Percentiles rank a stretch among this genome's conserved stretches.
Conservation (phyloP, 1,140 invertebrate species). For the Drosophila ambigua region DNA sequence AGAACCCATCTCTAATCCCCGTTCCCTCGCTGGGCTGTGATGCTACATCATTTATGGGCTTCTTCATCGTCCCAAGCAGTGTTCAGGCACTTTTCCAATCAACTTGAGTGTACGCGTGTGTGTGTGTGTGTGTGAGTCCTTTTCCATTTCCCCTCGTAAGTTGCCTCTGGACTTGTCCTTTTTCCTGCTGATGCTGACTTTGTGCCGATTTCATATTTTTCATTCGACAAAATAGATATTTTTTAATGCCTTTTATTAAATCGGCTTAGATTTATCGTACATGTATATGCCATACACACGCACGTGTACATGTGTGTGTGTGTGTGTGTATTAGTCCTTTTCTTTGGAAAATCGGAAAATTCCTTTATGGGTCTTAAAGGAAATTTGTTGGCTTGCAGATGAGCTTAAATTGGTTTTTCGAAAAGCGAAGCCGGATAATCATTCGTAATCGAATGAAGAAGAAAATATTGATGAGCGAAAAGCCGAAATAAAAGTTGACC, state of each 20-base stretch:
- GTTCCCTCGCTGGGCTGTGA: slow-evolving; percentile 15
- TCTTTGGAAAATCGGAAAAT: slow-evolving; percentile 17
- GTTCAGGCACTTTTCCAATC: slow-evolving; percentile 54
- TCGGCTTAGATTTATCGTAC: slow-evolving; percentile 76
- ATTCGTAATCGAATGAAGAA: slow-evolving; percentile 26
- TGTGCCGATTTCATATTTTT: slow-evolving; percentile 77
- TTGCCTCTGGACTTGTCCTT: slow-evolving; percentile 32
- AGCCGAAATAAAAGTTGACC: background rate
- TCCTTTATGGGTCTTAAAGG: slow-evolving; percentile 40
- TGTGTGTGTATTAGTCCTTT: slow-evolving; percentile 26
- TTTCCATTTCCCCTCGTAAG: slow-evolving; percentile 1
- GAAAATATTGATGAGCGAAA: slow-evolving; percentile 11
- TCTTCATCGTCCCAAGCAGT: slow-evolving; percentile 36
- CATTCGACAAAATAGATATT: slow-evolving; percentile 76
- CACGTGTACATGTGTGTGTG: slow-evolving; percentile 23
- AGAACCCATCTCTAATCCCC: slow-evolving; percentile 4
- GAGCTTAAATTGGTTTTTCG: slow-evolving; percentile 6
- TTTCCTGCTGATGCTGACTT: slow-evolving; percentile 57
- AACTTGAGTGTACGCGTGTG: slow-evolving; percentile 38
- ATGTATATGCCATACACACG: slow-evolving; percentile 26
- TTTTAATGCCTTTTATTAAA: slow-evolving; percentile 79
- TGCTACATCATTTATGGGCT: slow-evolving; percentile 48
- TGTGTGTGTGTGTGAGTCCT: slow-evolving; percentile 7
- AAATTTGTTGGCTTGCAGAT: slow-evolving; percentile 6
- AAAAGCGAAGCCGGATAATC: slow-evolving; percentile 5